These are phyloP conservation scores for Acrobasis suavella DNA, from an alignment of 2,888 invertebrate genomes.

Conservation along the genomic window DNA sequence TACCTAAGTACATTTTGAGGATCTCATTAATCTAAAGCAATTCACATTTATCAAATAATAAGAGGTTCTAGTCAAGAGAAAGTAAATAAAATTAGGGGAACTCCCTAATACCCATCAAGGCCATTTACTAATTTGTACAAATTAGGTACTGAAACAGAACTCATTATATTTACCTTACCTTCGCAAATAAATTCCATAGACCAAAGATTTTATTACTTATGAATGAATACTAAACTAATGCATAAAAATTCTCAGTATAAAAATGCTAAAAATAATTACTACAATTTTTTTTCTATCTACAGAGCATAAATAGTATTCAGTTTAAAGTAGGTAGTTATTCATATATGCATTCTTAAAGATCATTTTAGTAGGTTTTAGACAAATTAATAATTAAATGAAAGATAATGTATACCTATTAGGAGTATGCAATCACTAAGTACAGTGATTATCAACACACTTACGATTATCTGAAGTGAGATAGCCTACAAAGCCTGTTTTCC, in stretches of 20 bases:
- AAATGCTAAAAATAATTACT: too few relatives aligned
- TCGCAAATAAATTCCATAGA: too few relatives aligned
- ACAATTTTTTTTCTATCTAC: too few relatives aligned
- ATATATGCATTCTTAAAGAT: too few relatives aligned
- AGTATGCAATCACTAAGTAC: not conserved
- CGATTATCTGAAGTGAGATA: slow-evolving; percentile 12
- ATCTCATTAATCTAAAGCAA: not conserved
- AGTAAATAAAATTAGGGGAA: slow-evolving; percentile 1
- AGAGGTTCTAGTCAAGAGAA: not conserved
- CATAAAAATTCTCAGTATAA: too few relatives aligned
- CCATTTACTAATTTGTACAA: not conserved
- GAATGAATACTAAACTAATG: too few relatives aligned
- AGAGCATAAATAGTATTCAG: too few relatives aligned
- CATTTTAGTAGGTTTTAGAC: not conserved
- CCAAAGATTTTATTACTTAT: too few relatives aligned
- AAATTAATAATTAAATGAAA: not conserved
- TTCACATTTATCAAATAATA: not conserved
- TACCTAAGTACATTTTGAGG: too few relatives aligned
- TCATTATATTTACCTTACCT: not conserved
- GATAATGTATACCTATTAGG: not conserved
- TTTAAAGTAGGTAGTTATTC: too few relatives aligned
- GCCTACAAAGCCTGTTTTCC: slow-evolving; percentile 4
- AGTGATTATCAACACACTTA: not conserved
- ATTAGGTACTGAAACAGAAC: not conserved
- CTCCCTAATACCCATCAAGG: not conserved